Base-by-base conservation (phyloP, 2,888 invertebrate species). In the Oxyteleia sp. region DNA sequence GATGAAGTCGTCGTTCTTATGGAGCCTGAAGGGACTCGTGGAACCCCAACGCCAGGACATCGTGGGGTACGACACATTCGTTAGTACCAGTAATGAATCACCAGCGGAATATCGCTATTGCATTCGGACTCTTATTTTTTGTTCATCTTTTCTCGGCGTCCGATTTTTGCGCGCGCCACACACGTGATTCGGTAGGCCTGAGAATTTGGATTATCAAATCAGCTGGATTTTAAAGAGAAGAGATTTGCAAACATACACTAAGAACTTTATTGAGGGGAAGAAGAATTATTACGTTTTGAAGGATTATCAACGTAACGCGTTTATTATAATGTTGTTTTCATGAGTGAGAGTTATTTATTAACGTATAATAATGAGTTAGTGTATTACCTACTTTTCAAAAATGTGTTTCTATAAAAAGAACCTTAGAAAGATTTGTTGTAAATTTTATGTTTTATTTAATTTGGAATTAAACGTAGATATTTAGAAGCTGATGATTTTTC, bases 61-160 rank as follows among this genome's bases (percentile, higher is more conserved):
- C 47, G 61, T 26, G 75, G 47, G 66, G 32, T 53, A 61, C 66
- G 71, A 76, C 71, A 82, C 87, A 90, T 91, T 91, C 90, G 89
- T 92, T 91, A 90, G 88, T 86, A 74, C 85, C 84, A 87, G 89
- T 91, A 92, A 92, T 89, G 90, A 91, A 91, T 91, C 90, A 89
- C 89, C 86, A 71, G 38, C 20, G 75, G 79, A 80, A 75, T 82
- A 84, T 61, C 43, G 71, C 68, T 75, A 66, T 59, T 32, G 83
- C 85, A n/a, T n/a, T 75, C 26, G 7, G 82, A 29, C 13, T 11
- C 55, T 5, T 18, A 41, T 13, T 55, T 18, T 47, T 20, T 38
- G 18, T 13, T 55, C 18, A 10, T 32, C 45, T 61, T 16, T 13
- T 16, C 43, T 10, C 10, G 7, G 38, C 13, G 2, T 32, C 29